Percentiles rank a stretch among this genome's conserved stretches.
These are phyloP conservation scores for Corydoras maculifer DNA, from an alignment of 2,113 vertebrate species.

Conservation along the genomic window DNA sequence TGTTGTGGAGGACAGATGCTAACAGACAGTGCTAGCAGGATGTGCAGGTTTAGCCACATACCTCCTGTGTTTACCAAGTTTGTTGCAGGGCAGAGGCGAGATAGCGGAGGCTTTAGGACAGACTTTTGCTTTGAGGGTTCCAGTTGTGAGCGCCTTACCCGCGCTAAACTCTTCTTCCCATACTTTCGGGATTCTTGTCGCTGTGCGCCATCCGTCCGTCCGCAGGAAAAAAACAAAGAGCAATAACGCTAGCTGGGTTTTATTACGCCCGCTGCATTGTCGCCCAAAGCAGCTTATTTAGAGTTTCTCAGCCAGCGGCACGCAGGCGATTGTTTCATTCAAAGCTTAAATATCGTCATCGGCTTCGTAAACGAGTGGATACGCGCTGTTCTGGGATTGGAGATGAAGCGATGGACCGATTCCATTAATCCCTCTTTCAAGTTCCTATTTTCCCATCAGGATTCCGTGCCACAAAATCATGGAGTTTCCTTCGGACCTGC, in stretches of 20 bases:
- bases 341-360: constrained; percentile 2
- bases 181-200: constrained; percentile 26
- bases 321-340: constrained; percentile 42
- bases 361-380: constrained; percentile 20
- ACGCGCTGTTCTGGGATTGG: constrained; percentile 54
- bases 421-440: constrained; percentile 45
- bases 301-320: constrained; percentile 46
- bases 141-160: constrained; percentile 21
- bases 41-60: constrained; percentile 36
- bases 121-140: constrained; percentile 27
- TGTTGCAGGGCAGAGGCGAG: constrained; percentile 32
- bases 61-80: constrained; percentile 52
- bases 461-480: constrained; percentile 79
- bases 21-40: constrained; percentile 27
- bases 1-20: neutral
- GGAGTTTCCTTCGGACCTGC: constrained; percentile 80
- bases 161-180: constrained; percentile 3
- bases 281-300: constrained; percentile 44
- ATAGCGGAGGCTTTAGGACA: constrained; percentile 31
- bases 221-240: constrained; percentile 69
- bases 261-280: constrained; percentile 59
- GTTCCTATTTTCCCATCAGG: constrained; percentile 61
- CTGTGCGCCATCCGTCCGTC: constrained; percentile 47
- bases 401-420: constrained; percentile 48
- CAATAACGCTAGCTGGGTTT: constrained; percentile 62